phyloP scores from a whole-genome alignment of 23 tunicate genomes.

The Clavelina lepadiformis region DNA sequence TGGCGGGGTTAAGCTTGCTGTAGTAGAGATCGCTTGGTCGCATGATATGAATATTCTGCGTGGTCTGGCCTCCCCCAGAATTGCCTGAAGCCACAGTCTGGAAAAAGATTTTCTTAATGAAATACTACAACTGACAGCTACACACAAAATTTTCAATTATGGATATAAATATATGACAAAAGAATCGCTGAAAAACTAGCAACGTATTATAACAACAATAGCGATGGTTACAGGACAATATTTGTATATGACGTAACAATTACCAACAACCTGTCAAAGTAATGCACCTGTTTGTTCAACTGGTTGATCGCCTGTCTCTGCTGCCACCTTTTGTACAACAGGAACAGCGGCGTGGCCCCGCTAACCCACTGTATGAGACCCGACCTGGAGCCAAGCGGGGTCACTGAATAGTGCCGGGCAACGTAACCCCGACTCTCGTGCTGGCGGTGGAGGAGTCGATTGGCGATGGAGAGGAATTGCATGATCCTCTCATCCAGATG shows the following conservation, averaged over 20 bases:
- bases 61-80: neutral
- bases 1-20: slow-evolving; percentile 87
- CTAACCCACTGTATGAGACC: slow-evolving; percentile 99
- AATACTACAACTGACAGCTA: no score
- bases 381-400: slow-evolving; percentile 96
- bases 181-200: no score
- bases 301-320: slow-evolving; percentile 69
- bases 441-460: slow-evolving; percentile 76
- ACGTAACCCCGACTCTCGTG: slow-evolving; percentile 63
- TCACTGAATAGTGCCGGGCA: slow-evolving; percentile 97
- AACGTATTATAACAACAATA: no score
- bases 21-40: slow-evolving; percentile 93
- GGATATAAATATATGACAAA: no score
- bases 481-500: slow-evolving; percentile 99
- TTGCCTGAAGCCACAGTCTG: no score
- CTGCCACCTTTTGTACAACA: slow-evolving; percentile 98
- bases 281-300: slow-evolving; percentile 48
- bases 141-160: no score
- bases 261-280: no score
- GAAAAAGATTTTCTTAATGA: no score
- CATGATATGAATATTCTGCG: slow-evolving; percentile 34
- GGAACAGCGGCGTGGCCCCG: slow-evolving; percentile 92
- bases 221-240: no score
- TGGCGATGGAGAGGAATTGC: slow-evolving; percentile 94
- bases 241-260: no score